Evolutionary conservation across 2,797 vertebrate species (phyloP).

Genomic region (Syngnathus acus): DNA sequence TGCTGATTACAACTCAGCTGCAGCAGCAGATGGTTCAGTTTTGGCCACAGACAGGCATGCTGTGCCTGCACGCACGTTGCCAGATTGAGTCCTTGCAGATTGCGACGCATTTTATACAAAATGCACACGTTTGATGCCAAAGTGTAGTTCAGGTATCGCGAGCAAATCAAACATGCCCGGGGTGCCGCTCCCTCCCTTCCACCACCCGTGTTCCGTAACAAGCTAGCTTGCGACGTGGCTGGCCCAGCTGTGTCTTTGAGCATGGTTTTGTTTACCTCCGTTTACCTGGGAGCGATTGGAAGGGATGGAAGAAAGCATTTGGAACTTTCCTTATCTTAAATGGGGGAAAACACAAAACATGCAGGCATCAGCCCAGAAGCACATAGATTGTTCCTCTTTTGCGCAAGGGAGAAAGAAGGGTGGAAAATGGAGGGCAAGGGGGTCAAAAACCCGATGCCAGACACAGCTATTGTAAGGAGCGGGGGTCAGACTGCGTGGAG

Average conservation of each 20-base stretch:
- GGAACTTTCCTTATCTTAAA: conserved; percentile 59
- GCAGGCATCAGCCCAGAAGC: conserved; percentile 50
- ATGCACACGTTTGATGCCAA: conserved; percentile 35
- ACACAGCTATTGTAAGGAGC: conserved; percentile 26
- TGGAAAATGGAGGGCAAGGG: conserved; percentile 16
- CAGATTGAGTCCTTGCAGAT: conserved; percentile 50
- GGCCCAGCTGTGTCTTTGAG: conserved; percentile 46
- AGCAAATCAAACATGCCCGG: conserved; percentile 38
- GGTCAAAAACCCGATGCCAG: conserved; percentile 51
- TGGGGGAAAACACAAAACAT: conserved; percentile 31
- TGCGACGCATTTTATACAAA: conserved; percentile 43
- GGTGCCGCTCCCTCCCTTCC: conserved; percentile 11
- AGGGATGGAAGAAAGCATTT: conserved; percentile 53
- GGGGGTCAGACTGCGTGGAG: conserved; percentile 38
- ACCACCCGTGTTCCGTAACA: conserved; percentile 32
- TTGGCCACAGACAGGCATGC: conserved; percentile 47
- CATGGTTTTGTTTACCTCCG: conserved; percentile 52
- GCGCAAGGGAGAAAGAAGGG: conserved; percentile 3
- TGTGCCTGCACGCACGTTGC: conserved; percentile 35
- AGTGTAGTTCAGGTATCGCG: conserved; percentile 32
- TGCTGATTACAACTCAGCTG: conserved; percentile 51
- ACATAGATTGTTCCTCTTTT: conserved; percentile 48
- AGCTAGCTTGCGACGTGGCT: conserved; percentile 27
- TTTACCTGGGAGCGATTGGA: conserved; percentile 69
- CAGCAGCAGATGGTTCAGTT: conserved; percentile 66